Conservation (phyloP, 2,888 invertebrate genomes). For the Rhabditoides inermis region DNA sequence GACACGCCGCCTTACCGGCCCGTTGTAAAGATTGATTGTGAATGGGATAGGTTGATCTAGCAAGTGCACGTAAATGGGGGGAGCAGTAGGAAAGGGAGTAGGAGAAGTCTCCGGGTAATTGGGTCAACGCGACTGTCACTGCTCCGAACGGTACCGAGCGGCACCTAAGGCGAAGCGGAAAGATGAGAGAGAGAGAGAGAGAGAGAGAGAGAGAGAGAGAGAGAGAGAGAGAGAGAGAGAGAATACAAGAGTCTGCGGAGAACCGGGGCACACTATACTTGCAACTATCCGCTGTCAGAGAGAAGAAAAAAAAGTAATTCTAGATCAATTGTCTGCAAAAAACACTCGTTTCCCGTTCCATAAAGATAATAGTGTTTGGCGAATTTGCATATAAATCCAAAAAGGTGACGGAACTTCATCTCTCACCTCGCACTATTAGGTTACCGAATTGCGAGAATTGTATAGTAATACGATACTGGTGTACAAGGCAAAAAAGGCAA, state of each 20-base stretch:
- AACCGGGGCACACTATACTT: background rate
- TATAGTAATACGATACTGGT: too few species aligned
- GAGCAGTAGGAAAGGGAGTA: background rate
- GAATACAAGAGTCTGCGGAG: slow-evolving; percentile 4
- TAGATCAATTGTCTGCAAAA: slow-evolving; percentile 22
- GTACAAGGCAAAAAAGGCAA: too few species aligned
- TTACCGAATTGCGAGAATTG: too few species aligned
- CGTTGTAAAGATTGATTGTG: too few species aligned
- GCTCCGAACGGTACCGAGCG: background rate
- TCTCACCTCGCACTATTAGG: too few species aligned
- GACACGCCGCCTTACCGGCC: too few species aligned
- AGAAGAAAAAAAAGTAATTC: background rate
- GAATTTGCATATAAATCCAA: too few species aligned
- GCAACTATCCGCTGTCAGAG: too few species aligned
- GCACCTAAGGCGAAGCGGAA: background rate
- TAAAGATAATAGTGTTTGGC: too few species aligned
- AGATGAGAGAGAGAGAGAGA: background rate
- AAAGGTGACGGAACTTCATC: slow-evolving; percentile 27
- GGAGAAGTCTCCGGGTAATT: slow-evolving; percentile 9
- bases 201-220: background rate
- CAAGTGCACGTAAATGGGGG: background rate
- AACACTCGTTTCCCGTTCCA: slow-evolving; percentile 28
- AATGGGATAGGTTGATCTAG: too few species aligned
- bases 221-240: slow-evolving; percentile 1
- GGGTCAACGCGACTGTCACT: background rate